These are phyloP conservation scores for Lagorchestes hirsutus DNA, from an alignment of 2,797 vertebrate species.

Conservation along the genomic window DNA sequence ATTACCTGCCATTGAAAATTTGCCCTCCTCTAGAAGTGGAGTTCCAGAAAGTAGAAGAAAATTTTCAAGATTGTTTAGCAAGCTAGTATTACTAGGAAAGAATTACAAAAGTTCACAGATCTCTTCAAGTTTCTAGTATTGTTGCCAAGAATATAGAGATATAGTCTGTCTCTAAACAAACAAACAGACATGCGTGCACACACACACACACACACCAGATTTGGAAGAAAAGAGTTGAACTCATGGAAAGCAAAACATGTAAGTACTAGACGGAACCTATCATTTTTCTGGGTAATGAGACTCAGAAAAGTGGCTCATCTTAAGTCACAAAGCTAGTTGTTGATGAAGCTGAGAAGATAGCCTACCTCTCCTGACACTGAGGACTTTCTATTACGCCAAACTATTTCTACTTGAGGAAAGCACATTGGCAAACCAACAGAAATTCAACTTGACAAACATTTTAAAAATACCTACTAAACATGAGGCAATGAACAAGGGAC, in stretches of 20 bases:
- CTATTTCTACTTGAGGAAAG: neutral
- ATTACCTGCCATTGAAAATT: neutral
- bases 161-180: neutral
- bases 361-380: neutral
- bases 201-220: neutral
- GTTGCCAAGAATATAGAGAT: conserved; percentile 5
- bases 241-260: conserved; percentile 23
- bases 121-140: neutral
- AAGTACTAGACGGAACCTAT: conserved; percentile 53
- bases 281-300: conserved; percentile 69
- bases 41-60: neutral
- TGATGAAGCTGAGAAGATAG: neutral
- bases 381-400: neutral
- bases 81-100: neutral
- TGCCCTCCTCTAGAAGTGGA: neutral
- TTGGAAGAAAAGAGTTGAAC: conserved; percentile 59
- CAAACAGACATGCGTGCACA: neutral
- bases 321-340: neutral
- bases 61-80: neutral
- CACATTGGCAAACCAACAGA: neutral
- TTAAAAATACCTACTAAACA: neutral
- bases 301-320: conserved; percentile 7
- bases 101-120: conserved; percentile 6
- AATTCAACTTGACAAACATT: neutral
- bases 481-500: neutral